phyloP scores from a whole-genome alignment of 2,797 vertebrate genomes.

The Pseudochirops corinnae region DNA sequence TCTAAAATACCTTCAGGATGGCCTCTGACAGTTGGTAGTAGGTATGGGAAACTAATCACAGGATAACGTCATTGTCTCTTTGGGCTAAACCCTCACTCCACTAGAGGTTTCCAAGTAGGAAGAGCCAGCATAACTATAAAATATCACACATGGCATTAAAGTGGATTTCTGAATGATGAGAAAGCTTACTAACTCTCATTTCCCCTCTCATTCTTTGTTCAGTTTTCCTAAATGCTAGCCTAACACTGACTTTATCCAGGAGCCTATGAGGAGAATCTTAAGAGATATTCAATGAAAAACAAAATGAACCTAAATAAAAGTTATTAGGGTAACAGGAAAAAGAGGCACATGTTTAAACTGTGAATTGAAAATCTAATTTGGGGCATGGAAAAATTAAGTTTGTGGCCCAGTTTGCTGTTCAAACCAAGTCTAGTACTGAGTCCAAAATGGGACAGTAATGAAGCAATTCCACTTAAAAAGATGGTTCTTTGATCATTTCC shows the following conservation, averaged over 20 bases:
- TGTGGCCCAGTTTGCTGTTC: not conserved
- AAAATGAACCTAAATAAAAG: constrained; percentile 40
- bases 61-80: constrained; percentile 18
- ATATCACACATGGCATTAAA: constrained; percentile 17
- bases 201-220: constrained; percentile 26
- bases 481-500: not conserved
- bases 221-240: constrained; percentile 41
- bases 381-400: constrained; percentile 2
- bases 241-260: constrained; percentile 20
- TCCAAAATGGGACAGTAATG: constrained; percentile 43
- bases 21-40: not conserved
- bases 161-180: constrained; percentile 38
- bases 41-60: not conserved
- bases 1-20: not conserved
- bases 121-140: not conserved
- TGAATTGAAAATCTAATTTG: constrained; percentile 43
- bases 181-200: constrained; percentile 29
- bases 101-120: constrained; percentile 4
- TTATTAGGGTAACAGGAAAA: constrained; percentile 48
- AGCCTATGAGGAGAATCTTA: constrained; percentile 21
- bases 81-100: not conserved
- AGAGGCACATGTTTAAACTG: constrained; percentile 22
- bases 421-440: constrained; percentile 38
- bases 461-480: constrained; percentile 37
- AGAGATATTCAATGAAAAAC: constrained; percentile 30